These are phyloP conservation scores for Mus pahari DNA, from an alignment of 2,113 vertebrate species.

Conservation along the genomic window DNA sequence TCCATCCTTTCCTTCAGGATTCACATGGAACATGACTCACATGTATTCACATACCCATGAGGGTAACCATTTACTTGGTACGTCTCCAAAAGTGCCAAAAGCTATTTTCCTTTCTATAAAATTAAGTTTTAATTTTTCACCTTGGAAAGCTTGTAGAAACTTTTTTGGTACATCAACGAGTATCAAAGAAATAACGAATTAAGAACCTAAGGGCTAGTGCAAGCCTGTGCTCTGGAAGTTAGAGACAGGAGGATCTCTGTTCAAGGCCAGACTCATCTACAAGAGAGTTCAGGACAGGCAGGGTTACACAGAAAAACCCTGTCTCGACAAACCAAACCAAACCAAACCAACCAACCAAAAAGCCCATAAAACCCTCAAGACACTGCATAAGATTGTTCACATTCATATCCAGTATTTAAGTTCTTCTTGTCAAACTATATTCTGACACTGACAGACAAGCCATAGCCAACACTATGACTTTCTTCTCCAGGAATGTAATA, in stretches of 20 bases:
- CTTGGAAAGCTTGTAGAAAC: background rate
- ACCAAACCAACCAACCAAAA: no score
- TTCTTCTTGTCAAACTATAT: background rate
- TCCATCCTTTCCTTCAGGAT: background rate
- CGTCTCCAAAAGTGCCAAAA: background rate
- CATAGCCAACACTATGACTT: background rate
- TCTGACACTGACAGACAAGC: background rate
- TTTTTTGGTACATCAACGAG: background rate
- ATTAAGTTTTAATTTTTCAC: background rate
- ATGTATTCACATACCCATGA: background rate
- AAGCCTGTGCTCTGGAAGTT: no score
- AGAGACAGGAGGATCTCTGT: no score
- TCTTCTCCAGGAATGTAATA: background rate
- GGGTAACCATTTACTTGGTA: background rate
- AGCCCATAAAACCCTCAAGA: background rate
- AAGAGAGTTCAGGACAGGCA: no score
- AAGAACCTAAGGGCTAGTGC: background rate
- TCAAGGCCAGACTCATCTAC: no score
- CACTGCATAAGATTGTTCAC: background rate
- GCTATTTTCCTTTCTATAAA: background rate
- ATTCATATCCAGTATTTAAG: background rate
- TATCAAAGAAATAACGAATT: constrained; percentile 10
- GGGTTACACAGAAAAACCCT: no score
- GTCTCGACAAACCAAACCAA: no score
- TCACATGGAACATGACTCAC: background rate